Evolutionary conservation across 2,888 invertebrate genomes (phyloP), one percentile per base, ranked within the genome.

Genomic region (Stenichneumon culpator): DNA sequence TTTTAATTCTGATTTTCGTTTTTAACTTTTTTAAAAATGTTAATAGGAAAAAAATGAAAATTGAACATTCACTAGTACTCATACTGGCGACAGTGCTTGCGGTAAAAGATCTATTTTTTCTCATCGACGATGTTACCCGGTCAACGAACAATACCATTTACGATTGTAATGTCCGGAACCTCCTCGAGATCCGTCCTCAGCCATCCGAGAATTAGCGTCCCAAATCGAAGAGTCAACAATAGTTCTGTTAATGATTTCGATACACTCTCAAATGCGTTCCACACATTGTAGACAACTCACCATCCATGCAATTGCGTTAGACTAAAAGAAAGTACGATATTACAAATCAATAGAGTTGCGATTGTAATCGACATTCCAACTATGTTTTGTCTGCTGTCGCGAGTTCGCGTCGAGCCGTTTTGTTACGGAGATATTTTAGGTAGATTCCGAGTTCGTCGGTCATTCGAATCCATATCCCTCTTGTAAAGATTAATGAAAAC

Each of bases 321-420:
- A 68, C 52, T 36, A 44, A 22, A 44, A 74, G 32, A 69, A 60
- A 57, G 63, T 28, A 75, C 32, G 28, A 63, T 32, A 28, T 67
- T 57, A 75, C 36, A 39, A 68, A n/a, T 32, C 70, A 68, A 73
- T 65, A 63, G 19, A 74, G 52, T 78, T 78, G 81, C 78, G 78
- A 82, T 79, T 79, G 60, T 79, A 70, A 82, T 65, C 68, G 65
- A 84, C 81, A 79, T 82, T 82, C 81, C 81, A 79, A 82, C 78
- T 69, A 39, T 73, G n/a, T 74, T 84, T 81, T 74, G 50, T 54
- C 70, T 28, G 44, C 44, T 79, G 50, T 19, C 54, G 57, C 69
- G 74, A 73, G 57, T 57, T 74, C 54, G 50, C 63, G 60, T 69
- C 68, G 78, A 63, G 50, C 32, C 36, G 73, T 74, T 47, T 63